Base-by-base conservation (phyloP, 2,888 invertebrate species). In the Trichopoda pennipes region DNA sequence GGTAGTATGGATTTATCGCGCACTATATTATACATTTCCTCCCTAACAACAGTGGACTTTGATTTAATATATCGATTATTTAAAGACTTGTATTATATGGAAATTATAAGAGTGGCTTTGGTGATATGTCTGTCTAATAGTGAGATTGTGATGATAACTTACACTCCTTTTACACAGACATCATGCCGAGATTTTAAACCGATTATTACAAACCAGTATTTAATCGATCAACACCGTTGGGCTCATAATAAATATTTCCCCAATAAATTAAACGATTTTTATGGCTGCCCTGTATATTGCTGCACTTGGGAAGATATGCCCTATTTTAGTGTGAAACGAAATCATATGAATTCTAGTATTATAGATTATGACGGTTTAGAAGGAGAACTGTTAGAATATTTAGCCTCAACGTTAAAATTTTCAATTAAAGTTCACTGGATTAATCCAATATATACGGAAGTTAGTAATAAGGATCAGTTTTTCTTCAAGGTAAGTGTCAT, bases 301-400 rank as follows among this genome's bases (percentile, higher is more conserved):
- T 90, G 88, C 64, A 89, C 88, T 0, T 89, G 88, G 87, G 84
- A 88, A 64, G 85, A 88, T 16, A 85, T 86, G 84, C 89, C 90
- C 4, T 90, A 88, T 70, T 60, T 90, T 32, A 84, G 83, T 14
- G 69, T 76, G 9, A 21, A 12, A 8, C 28, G 73, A 0, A 72
- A 78, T 16, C 47, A 74, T 6, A 51, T 23, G 0, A 47, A 55
- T 19, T 17, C 21, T 0, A 23, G 19, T 6, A 32, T 47, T 10
- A 60, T 73, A 4, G 81, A 83, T 10, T 73, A 85, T 19, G 28
- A 63, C 10, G 90, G 90, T 64, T 86, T 89, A 75, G 89, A 89
- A 63, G 89, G 88, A 0, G 85, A 85, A 0, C 76, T 89, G 14
- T 61, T 89, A 21, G 85, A 88, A 63, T 89, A 86, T 63, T 75